Percentiles rank a stretch among this genome's conserved stretches.
Evolutionary conservation across 2,888 invertebrate species (phyloP).

Genomic region (Orthonevra nobilis): DNA sequence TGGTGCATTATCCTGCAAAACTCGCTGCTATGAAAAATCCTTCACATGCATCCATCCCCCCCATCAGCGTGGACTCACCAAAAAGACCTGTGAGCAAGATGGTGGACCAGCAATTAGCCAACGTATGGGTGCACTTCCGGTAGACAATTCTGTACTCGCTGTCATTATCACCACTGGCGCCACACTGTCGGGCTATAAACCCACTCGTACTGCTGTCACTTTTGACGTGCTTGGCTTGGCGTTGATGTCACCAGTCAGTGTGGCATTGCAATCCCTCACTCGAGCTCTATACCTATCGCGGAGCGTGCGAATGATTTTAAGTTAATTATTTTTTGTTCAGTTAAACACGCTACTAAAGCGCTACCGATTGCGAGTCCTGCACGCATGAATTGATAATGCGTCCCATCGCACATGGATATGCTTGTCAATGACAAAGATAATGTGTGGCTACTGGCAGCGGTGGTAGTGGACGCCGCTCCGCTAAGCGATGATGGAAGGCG

Average conservation of each 20-base stretch:
- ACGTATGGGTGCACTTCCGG: conserved; percentile 53
- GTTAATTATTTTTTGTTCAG: conserved; percentile 70
- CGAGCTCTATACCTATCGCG: too few species aligned
- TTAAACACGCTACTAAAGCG: conserved; percentile 63
- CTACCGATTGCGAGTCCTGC: conserved; percentile 49
- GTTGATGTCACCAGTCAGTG: not conserved
- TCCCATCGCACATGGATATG: conserved; percentile 37
- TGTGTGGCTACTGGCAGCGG: not conserved
- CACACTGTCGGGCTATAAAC: conserved; percentile 17
- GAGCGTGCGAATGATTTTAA: conserved; percentile 58
- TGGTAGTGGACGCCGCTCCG: not conserved
- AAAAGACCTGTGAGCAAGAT: too few species aligned
- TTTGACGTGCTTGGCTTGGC: conserved; percentile 55
- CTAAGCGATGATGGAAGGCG: conserved; percentile 20
- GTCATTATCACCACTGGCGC: conserved; percentile 45
- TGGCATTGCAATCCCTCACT: too few species aligned
- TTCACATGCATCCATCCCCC: conserved; percentile 26
- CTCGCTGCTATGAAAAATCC: conserved; percentile 24
- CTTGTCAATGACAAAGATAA: conserved; percentile 28
- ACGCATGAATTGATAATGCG: conserved; percentile 62
- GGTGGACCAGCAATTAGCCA: conserved; percentile 64
- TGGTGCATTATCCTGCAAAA: conserved; percentile 25
- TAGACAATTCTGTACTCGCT: conserved; percentile 16
- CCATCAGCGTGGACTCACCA: too few species aligned
- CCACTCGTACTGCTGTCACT: conserved; percentile 36